Evolutionary conservation across 2,797 vertebrate genomes (phyloP).

Genomic region (Carapus acus): DNA sequence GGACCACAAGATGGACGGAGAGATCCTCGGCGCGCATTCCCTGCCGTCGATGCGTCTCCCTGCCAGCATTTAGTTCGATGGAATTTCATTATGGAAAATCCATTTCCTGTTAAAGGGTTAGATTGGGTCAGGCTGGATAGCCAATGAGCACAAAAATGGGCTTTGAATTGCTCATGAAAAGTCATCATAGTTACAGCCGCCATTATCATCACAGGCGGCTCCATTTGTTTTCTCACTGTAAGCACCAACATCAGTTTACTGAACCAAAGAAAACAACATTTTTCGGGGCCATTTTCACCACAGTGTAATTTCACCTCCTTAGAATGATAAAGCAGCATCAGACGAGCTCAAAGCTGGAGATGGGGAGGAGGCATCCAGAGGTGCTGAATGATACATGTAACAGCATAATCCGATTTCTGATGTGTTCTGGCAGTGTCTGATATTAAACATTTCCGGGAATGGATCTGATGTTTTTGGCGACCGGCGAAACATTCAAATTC

Average conservation of each 20-base stretch:
- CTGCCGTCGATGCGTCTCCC: conserved; percentile 32
- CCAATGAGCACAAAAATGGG: conserved; percentile 44
- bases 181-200: conserved; percentile 17
- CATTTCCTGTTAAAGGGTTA: conserved; percentile 48
- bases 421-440: too few relatives aligned
- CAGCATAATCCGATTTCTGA: too few relatives aligned
- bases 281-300: too few relatives aligned
- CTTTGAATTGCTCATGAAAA: conserved; percentile 22
- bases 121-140: conserved; percentile 40
- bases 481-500: background rate
- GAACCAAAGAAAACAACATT: too few relatives aligned
- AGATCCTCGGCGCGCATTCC: conserved; percentile 17
- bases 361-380: too few relatives aligned
- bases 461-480: background rate
- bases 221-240: too few relatives aligned
- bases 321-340: too few relatives aligned
- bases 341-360: too few relatives aligned
- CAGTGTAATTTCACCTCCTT: too few relatives aligned
- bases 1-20: conserved; percentile 6
- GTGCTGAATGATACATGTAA: too few relatives aligned
- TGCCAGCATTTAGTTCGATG: conserved; percentile 32
- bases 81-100: conserved; percentile 59
- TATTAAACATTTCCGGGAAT: too few relatives aligned
- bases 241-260: background rate
- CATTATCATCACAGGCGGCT: conserved; percentile 11